Percentiles rank a stretch among this genome's conserved stretches.
phyloP scores from a whole-genome alignment of 2,797 vertebrate species.

The Hybognathus amarus region DNA sequence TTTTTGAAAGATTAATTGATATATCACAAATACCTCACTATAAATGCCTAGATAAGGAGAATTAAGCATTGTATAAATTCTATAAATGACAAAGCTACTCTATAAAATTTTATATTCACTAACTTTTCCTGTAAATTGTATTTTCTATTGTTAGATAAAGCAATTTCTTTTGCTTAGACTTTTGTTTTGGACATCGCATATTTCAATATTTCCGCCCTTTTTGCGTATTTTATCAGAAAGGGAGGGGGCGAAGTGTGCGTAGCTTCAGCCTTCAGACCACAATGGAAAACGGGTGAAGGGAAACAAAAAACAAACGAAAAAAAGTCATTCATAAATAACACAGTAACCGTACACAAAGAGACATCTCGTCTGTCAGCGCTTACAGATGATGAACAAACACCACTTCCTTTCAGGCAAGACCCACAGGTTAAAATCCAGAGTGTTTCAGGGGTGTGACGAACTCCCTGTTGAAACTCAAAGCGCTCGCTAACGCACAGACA shows the following conservation, averaged over 20 bases:
- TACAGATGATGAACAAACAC: constrained; percentile 43
- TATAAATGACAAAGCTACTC: neutral
- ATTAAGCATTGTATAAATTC: constrained; percentile 8
- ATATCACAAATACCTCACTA: neutral
- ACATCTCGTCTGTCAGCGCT: constrained; percentile 47
- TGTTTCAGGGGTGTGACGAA: constrained; percentile 52
- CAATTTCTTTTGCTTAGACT: neutral
- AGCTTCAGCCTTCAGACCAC: constrained; percentile 51
- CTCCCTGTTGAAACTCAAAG: constrained; percentile 30
- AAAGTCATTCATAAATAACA: constrained; percentile 65
- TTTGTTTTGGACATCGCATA: neutral
- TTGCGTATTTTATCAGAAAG: neutral
- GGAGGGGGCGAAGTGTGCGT: neutral
- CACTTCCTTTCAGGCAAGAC: constrained; percentile 23
- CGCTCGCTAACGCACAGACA: constrained; percentile 53
- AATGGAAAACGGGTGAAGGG: constrained; percentile 49
- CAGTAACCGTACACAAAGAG: constrained; percentile 52
- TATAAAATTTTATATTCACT: neutral
- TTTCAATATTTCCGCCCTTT: neutral
- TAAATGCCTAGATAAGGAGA: neutral
- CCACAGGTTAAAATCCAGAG: constrained; percentile 44
- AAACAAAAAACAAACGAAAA: constrained; percentile 60
- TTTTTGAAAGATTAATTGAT: neutral
- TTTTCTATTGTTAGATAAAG: neutral
- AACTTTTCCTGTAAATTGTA: neutral